These are phyloP conservation scores for Leptinotarsa undecemlineata DNA, from an alignment of 1,140 invertebrate species.

Conservation along the genomic window DNA sequence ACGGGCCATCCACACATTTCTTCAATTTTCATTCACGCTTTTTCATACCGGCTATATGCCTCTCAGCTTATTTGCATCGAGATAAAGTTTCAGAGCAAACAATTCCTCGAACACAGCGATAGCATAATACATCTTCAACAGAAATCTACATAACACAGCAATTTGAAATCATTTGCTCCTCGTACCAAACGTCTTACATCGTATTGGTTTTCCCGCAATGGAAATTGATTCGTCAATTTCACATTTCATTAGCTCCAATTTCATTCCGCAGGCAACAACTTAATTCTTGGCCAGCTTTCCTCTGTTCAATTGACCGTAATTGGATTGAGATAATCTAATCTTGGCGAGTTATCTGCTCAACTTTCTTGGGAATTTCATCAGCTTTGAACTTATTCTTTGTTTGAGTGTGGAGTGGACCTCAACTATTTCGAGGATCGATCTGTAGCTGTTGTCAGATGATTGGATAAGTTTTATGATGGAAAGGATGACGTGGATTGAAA, in stretches of 20 bases:
- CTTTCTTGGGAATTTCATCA: constrained; percentile 21
- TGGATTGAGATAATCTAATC: constrained; percentile 15
- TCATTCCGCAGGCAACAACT: constrained; percentile 7
- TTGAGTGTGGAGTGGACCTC: too few relatives aligned
- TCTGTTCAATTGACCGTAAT: constrained; percentile 20
- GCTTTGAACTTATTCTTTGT: not conserved
- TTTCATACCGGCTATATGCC: too few relatives aligned
- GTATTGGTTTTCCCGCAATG: constrained; percentile 6
- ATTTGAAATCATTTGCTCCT: not conserved
- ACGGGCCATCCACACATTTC: too few relatives aligned
- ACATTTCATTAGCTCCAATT: constrained; percentile 17
- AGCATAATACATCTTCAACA: not conserved
- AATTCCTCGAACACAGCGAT: too few relatives aligned
- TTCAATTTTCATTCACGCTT: too few relatives aligned
- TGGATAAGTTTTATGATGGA: too few relatives aligned
- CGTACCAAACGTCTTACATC: not conserved
- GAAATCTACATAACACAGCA: not conserved
- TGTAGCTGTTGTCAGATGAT: too few relatives aligned
- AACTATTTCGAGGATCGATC: too few relatives aligned
- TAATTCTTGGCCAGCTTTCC: constrained; percentile 11
- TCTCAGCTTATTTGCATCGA: too few relatives aligned
- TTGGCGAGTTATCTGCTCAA: not conserved
- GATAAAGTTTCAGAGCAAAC: too few relatives aligned
- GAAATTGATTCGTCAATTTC: constrained; percentile 24
- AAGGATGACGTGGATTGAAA: too few relatives aligned